Evolutionary conservation across 2,888 invertebrate genomes (phyloP), one percentile per base, ranked within the genome.

Genomic region (Oegoconia quadripuncta): DNA sequence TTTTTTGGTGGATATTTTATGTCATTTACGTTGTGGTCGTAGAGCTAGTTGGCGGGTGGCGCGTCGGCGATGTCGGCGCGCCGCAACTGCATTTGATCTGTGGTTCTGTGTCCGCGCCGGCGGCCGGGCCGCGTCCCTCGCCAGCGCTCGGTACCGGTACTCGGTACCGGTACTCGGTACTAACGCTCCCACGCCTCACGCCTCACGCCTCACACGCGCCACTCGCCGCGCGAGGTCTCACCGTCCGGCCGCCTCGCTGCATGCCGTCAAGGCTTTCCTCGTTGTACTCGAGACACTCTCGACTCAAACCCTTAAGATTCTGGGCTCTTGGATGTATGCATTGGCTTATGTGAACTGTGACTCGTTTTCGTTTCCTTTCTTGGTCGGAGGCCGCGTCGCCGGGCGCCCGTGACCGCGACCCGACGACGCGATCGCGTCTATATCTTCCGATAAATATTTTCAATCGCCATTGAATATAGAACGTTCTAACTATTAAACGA

Each of bases 271-370:
- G 84, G 83, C 83, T 83, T 84, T 83, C 80, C 79, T 78, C 82
- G 79, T 83, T 80, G 72, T 80, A 78, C 69, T 77, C 81, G 77
- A 80, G 74, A 82, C 74, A 80, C 74, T 48, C 50, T 79, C 82
- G 78, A 83, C 74, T 78, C 81, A 86, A 87, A 86, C 87, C 86
- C 87, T 86, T 86, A 83, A 86, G 73, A 86, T 87, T 87, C 86
- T 86, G 86, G 86, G 86, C 87, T 87, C 84, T 86, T 87, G 87
- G 86, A 86, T 87, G 84, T 86, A 77, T 86, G 86, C 86, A 86
- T 86, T 87, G 86, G 86, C 86, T 86, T 87, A 81, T 87, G 86
- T 87, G 82, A 87, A 86, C 78, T 84, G 86, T 86, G 84, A 86
- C 80, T 86, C 81, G 83, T 84, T 87, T 87, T 86, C 86, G 86